phyloP scores from a whole-genome alignment of 2,888 invertebrate genomes.

The Noctua comes region DNA sequence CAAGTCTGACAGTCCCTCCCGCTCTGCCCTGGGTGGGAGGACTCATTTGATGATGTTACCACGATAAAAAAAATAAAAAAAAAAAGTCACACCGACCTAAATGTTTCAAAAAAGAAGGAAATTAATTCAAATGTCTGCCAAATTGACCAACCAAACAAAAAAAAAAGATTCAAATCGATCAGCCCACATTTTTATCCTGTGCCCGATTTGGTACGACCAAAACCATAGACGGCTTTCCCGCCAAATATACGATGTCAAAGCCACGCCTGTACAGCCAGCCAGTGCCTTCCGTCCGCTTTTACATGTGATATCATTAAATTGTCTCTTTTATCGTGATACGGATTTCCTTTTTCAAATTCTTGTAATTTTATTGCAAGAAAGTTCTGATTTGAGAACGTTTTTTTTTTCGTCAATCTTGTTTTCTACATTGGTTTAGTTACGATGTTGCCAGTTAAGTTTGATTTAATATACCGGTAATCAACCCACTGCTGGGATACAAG shows the following conservation, averaged over 20 bases:
- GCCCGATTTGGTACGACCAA: neutral
- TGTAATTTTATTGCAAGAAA: slow-evolving; percentile 26
- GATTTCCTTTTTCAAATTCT: slow-evolving; percentile 51
- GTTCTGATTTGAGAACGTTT: slow-evolving; percentile 8
- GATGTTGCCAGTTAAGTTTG: neutral
- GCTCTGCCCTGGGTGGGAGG: no score
- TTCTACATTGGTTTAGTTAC: neutral
- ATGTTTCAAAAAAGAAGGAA: neutral
- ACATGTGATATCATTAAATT: slow-evolving; percentile 26
- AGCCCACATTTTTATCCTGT: slow-evolving; percentile 1
- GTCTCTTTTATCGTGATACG: slow-evolving; percentile 22
- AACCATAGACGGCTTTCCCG: slow-evolving; percentile 20
- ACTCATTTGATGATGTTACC: no score
- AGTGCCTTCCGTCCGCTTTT: slow-evolving; percentile 34
- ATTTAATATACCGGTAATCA: neutral
- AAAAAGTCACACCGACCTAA: no score
- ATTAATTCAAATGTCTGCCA: neutral
- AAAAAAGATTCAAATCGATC: neutral
- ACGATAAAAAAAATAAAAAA: no score
- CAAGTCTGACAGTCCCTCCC: no score
- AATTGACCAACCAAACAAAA: neutral
- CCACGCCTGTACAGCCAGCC: slow-evolving; percentile 17
- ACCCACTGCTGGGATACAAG: neutral
- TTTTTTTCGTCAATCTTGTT: neutral
- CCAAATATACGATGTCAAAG: slow-evolving; percentile 16